Base-by-base conservation (phyloP, 2,797 vertebrate species). In the Pipistrellus pipistrellus region DNA sequence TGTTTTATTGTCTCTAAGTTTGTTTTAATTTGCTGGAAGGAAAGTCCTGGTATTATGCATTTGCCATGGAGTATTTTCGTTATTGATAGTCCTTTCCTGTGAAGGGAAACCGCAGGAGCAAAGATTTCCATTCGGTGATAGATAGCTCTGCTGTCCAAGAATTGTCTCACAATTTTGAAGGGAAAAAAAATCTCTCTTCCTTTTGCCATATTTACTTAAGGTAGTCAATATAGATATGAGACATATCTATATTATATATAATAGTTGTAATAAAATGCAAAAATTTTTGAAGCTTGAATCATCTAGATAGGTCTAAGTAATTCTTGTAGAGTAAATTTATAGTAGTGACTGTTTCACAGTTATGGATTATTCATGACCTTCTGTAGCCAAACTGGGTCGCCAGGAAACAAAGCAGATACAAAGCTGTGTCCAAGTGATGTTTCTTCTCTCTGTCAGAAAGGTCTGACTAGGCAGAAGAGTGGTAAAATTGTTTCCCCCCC, bases 21-120 rank as follows among this genome's bases (percentile, higher is more conserved):
- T 71, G 32, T 85, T 90, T 87, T 78, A 46, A 44, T 48, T 96
- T 86, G 41, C 76, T 86, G 68, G 32, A 94, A 53, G 85, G 75
- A 86, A 62, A 72, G 38, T 38, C 35, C 41, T 53, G n/a, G 35
- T 35, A 87, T 53, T 62, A 41, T 77, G 27, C 57, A 72, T 95
- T 88, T 87, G 44, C 72, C 87, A 69, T 78, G 81, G 48, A 83
- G 48, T 69, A 44, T 80, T 92, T 94, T 92, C 57, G 21, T 77
- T 76, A 68, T 84, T 35, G n/a, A 72, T 25, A 41, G 23, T 48
- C 32, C n/a, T 89, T 86, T 92, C 41, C 91, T 83, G 32, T 92
- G 76, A 86, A 68, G 21, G 88, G 64, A 92, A 77, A 64, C 25
- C 59, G 27, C 35, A 78, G 51, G 89, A 82, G 78, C 8, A 53